Conservation (phyloP, 2,797 vertebrate genomes). For the Silurus aristotelis region DNA sequence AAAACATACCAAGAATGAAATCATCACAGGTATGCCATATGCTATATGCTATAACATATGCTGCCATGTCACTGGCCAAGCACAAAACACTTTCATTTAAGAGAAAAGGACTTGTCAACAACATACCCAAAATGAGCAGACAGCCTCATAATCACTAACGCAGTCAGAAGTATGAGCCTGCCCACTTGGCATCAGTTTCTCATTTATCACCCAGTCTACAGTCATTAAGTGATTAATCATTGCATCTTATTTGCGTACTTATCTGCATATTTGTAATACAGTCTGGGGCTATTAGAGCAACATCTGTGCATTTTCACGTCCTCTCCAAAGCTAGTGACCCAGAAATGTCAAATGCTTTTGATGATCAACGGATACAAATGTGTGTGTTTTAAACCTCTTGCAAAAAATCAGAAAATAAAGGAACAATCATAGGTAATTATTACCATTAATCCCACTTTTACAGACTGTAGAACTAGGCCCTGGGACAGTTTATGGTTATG, state of each 20-base stretch:
- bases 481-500: slow-evolving; percentile 19
- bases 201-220: slow-evolving; percentile 31
- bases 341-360: slow-evolving; percentile 43
- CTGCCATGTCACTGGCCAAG: slow-evolving; percentile 5
- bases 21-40: background rate
- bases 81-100: slow-evolving; percentile 3
- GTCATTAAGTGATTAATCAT: slow-evolving; percentile 43
- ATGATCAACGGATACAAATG: slow-evolving; percentile 37
- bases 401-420: slow-evolving; percentile 32
- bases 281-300: slow-evolving; percentile 7
- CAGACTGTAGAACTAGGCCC: slow-evolving; percentile 24
- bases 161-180: slow-evolving; percentile 17
- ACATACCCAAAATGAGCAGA: slow-evolving; percentile 34
- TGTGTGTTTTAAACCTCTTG: slow-evolving; percentile 33
- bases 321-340: slow-evolving; percentile 22
- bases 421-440: slow-evolving; percentile 43
- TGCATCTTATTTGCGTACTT: slow-evolving; percentile 26
- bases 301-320: slow-evolving; percentile 30
- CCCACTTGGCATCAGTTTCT: slow-evolving; percentile 17
- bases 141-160: slow-evolving; percentile 5
- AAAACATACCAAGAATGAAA: slow-evolving; percentile 14
- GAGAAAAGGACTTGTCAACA: background rate
- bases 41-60: background rate
- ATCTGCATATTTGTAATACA: slow-evolving; percentile 31
- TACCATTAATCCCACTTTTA: slow-evolving; percentile 45